Base-by-base conservation (phyloP, 2,797 vertebrate species). In the Trachops cirrhosus region DNA sequence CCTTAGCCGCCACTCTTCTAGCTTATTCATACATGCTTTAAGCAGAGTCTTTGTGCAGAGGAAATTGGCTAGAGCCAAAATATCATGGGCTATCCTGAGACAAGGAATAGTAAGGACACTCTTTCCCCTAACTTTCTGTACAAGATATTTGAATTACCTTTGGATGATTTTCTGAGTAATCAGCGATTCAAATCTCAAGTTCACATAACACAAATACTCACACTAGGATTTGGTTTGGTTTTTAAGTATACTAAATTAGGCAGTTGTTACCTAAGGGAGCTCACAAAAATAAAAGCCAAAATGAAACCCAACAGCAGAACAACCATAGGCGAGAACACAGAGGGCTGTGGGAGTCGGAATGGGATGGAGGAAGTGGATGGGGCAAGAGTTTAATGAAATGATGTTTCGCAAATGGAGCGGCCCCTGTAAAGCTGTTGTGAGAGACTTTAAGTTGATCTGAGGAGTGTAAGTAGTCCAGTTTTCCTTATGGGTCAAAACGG, bases 1-100 rank as follows among this genome's bases (percentile, higher is more conserved):
- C 82, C 87, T 97, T 79, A 95, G 74, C 97, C 80, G 74, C 95
- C 90, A 90, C 44, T 86, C 96, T 97, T 94, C 75, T 97, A 62
- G 96, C 19, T 97, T 97, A 96, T 98, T 98, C 97, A 96, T 80
- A 83, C 97, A 92, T 44, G 87, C 95, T 95, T 97, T 97, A 95
- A 97, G 97, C 52, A 67, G 95, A 67, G 71, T 97, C 97, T 92
- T 97, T 94, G 29, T 94, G 8, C 21, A 14, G 5, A 91, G 83
- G 92, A 95, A 96, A 96, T 82, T 95, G 32, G 50, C 93, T 88
- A 9, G 19, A 97, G 87, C 78, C 94, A 89, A 95, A 84, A 89
- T 92, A 62, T 73, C 7, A n/a, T 41, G 39, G 95, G 44, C 90
- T 95, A 95, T 74, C 34, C 22, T 26, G 79, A 95, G 93, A 85